Evolutionary conservation across 2,888 invertebrate genomes (phyloP), one percentile per base, ranked within the genome.

Genomic region (Psylliodes chrysocephalus): DNA sequence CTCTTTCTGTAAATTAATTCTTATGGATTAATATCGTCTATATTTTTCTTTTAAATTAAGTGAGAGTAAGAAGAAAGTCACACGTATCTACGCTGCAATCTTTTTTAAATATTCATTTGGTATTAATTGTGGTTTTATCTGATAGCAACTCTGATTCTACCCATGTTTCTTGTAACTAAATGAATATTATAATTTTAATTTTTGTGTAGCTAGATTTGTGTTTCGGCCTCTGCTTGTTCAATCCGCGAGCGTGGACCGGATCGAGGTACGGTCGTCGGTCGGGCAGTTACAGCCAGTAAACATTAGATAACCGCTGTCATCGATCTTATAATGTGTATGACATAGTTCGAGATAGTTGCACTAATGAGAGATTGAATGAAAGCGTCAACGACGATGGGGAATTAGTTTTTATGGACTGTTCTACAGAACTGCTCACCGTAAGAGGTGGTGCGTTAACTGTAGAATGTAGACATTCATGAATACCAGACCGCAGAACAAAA

Each of bases 301-400:
- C 52, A 35, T 63, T 59, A 63, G 59, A 59, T 63, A 63, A 53
- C 38, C n/a, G 44, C 54, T 63, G 63, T 63, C 63, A 53, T 63
- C 63, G 63, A 52, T 49, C 63, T 59, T 40, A 59, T 63, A 63
- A 63, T 63, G 57, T 33, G 47, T 47, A 59, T 63, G 59, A 59
- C 57, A 63, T 22, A 47, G 28, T 53, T 30, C 14, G 46, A 57
- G 47, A 63, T 63, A 46, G 40, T 63, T 14, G 15, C 14, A 57
- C 57, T 57, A 57, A 63, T 63, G 52, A 47, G 59, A 38, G 51
- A 25, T 12, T 49, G 8, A 12, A 28, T 28, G 22, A 40, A 22
- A 22, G 46, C 12, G 46, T 22, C 22, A 46, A 46, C n/a, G 46
- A 46, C 22, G 46, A 46, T 17, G 18, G 22, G 46, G 19, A 46